phyloP scores from a whole-genome alignment of 1,140 invertebrate species.

The Euglossa dilemma region DNA sequence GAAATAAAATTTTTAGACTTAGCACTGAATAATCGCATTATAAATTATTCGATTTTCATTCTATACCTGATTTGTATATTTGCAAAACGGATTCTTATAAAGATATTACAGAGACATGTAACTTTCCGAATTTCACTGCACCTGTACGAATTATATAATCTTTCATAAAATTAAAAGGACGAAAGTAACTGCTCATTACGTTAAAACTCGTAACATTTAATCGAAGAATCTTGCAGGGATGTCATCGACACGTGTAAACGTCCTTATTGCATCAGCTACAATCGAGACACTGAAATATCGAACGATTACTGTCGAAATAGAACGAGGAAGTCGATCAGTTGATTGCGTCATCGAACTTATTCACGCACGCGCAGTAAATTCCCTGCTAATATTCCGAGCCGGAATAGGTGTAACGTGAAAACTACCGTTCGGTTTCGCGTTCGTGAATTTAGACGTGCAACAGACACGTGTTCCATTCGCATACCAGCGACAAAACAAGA shows the following conservation, averaged over 20 bases:
- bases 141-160: not conserved
- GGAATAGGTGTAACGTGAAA: not conserved
- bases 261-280: not conserved
- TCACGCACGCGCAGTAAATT: not conserved
- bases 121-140: not conserved
- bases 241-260: not conserved
- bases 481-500: constrained; percentile 4
- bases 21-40: too few relatives aligned
- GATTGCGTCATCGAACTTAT: constrained; percentile 3
- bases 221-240: not conserved
- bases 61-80: too few relatives aligned
- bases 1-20: too few relatives aligned
- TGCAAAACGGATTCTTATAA: too few relatives aligned
- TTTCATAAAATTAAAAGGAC: not conserved
- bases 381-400: constrained; percentile 2
- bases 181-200: not conserved
- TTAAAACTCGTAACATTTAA: not conserved
- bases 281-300: not conserved
- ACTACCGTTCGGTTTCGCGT: not conserved
- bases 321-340: constrained; percentile 21
- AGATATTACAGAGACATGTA: not conserved
- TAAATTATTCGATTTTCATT: too few relatives aligned
- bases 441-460: constrained; percentile 20
- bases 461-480: constrained; percentile 22
- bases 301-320: not conserved